Conservation (phyloP, 2,113 vertebrate genomes). For the Amphilophus citrinellus region DNA sequence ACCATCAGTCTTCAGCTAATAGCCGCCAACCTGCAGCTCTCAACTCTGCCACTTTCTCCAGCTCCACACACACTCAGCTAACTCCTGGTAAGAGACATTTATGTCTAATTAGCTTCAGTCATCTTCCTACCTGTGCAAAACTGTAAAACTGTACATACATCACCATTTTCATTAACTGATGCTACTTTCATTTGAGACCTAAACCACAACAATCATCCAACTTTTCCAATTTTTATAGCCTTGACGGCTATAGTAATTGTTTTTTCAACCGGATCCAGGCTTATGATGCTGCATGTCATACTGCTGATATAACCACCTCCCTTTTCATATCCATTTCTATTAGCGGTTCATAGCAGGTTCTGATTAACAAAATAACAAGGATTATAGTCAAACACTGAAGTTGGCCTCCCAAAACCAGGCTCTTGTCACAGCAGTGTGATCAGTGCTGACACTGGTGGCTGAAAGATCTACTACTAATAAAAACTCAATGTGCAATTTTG, state of each 20-base stretch:
- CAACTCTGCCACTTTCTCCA: constrained; percentile 90
- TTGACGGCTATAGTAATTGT: neutral
- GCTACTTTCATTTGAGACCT: neutral
- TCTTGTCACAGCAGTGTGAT: too few species aligned
- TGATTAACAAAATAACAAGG: too few species aligned
- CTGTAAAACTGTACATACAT: neutral
- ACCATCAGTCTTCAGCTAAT: constrained; percentile 80
- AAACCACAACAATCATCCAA: neutral
- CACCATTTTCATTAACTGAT: neutral
- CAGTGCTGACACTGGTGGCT: too few species aligned
- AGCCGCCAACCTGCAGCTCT: constrained; percentile 86
- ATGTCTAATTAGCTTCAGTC: neutral
- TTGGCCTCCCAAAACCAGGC: too few species aligned
- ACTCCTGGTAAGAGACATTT: constrained; percentile 86
- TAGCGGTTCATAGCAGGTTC: too few species aligned
- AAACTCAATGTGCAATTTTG: too few species aligned
- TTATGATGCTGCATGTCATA: neutral
- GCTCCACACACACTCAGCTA: constrained; percentile 92
- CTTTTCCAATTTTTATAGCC: neutral
- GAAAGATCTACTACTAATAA: too few species aligned
- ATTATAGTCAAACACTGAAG: too few species aligned
- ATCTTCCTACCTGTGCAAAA: neutral
- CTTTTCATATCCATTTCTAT: too few species aligned
- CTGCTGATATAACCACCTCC: too few species aligned
- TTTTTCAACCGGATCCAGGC: neutral